These are phyloP conservation scores for Microchrysa polita DNA, from an alignment of 2,888 invertebrate genomes.

Conservation along the genomic window DNA sequence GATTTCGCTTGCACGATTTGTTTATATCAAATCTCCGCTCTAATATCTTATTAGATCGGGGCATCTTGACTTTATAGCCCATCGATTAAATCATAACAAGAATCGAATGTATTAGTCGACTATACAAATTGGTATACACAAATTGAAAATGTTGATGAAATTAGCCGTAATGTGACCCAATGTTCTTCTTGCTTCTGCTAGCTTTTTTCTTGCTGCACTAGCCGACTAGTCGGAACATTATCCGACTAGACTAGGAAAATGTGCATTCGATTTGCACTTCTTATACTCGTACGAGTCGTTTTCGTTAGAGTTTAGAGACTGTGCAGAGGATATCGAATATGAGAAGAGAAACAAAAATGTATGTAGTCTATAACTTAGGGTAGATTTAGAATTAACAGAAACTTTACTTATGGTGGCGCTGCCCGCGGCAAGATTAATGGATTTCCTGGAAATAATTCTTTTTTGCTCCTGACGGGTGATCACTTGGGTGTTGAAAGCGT, in stretches of 20 bases:
- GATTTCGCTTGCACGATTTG: neutral
- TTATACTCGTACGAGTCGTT: too few relatives aligned
- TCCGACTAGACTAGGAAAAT: too few relatives aligned
- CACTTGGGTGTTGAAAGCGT: neutral
- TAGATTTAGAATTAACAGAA: too few relatives aligned
- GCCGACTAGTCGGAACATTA: too few relatives aligned
- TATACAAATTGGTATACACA: constrained; percentile 24
- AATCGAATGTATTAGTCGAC: neutral
- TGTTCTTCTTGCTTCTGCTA: neutral
- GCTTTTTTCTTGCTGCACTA: constrained; percentile 7
- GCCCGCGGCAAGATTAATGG: neutral
- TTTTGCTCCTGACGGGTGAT: neutral
- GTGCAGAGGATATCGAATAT: too few relatives aligned
- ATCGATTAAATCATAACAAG: neutral
- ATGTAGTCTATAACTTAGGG: too few relatives aligned
- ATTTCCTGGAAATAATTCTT: constrained; percentile 20
- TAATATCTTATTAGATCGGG: neutral
- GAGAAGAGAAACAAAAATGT: too few relatives aligned
- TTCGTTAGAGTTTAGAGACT: too few relatives aligned
- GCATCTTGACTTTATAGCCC: neutral
- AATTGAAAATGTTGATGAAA: neutral
- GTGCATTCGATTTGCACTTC: too few relatives aligned
- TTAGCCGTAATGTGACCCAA: constrained; percentile 1
- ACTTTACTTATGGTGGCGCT: too few relatives aligned
- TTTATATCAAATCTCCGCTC: constrained; percentile 22